Evolutionary conservation across 2,797 vertebrate genomes (phyloP).

Genomic region (Myotis myotis): DNA sequence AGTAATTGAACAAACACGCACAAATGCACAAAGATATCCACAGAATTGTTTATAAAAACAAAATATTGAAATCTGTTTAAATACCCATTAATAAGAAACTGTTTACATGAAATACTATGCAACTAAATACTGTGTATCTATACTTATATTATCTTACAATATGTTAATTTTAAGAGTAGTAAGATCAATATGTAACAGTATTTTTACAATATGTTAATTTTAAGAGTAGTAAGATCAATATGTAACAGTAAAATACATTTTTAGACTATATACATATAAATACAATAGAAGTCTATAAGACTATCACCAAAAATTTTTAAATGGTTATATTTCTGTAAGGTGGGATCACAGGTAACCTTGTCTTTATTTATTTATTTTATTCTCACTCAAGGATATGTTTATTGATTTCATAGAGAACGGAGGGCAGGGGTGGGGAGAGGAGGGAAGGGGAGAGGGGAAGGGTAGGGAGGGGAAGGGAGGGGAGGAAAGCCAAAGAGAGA

Average conservation of each 20-base stretch:
- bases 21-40: slow-evolving; percentile 8
- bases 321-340: not conserved
- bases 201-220: not conserved
- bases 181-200: not conserved
- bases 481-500: not conserved
- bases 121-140: not conserved
- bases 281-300: not conserved
- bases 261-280: not conserved
- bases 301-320: not conserved
- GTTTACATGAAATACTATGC: not conserved
- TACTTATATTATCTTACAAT: not conserved
- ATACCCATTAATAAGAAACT: not conserved
- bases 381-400: not conserved
- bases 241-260: not conserved
- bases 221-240: not conserved
- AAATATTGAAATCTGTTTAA: slow-evolving; percentile 32
- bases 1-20: not conserved
- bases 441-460: too few relatives aligned
- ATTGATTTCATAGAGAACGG: not conserved
- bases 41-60: not conserved
- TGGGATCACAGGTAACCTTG: not conserved
- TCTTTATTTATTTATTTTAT: not conserved
- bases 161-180: not conserved
- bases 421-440: too few relatives aligned
- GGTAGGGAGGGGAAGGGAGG: not conserved